phyloP scores from a whole-genome alignment of 2,797 vertebrate genomes.

The Coendou prehensilis region DNA sequence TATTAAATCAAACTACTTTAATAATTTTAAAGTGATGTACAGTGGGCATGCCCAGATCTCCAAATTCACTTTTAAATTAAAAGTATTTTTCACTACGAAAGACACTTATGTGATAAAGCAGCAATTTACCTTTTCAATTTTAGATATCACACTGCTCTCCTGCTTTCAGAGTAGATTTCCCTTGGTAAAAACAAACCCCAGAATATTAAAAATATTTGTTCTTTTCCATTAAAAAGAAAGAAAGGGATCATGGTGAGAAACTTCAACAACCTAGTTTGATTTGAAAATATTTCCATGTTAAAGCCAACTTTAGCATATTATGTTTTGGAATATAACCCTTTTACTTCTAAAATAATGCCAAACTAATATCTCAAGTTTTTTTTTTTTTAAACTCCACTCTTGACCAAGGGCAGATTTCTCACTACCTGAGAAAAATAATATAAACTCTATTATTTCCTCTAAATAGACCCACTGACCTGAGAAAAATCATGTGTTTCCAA shows the following conservation, averaged over 20 bases:
- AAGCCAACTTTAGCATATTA: neutral
- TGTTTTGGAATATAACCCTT: neutral
- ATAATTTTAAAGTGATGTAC: conserved; percentile 81
- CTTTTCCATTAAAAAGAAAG: conserved; percentile 26
- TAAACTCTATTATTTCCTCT: neutral
- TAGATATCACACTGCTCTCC: conserved; percentile 47
- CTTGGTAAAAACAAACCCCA: conserved; percentile 65
- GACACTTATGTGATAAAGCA: conserved; percentile 68
- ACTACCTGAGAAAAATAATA: conserved; percentile 54
- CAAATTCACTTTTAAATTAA: conserved; percentile 85
- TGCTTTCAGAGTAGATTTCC: conserved; percentile 56
- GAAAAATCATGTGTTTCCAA: conserved; percentile 3
- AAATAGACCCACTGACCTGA: conserved; percentile 35
- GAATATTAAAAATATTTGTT: conserved; percentile 73
- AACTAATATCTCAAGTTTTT: neutral
- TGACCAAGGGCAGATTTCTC: neutral
- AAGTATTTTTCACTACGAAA: conserved; percentile 85
- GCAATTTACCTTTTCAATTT: conserved; percentile 74
- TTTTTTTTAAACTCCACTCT: neutral
- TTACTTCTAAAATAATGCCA: conserved; percentile 13
- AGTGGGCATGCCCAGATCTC: conserved; percentile 78
- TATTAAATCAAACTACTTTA: conserved; percentile 86
- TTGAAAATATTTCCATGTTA: conserved; percentile 45
- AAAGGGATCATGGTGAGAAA: conserved; percentile 7
- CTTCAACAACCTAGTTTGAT: conserved; percentile 12